These are phyloP conservation scores for Campopleginae sp. DNA, from an alignment of 2,888 invertebrate genomes.

Conservation along the genomic window DNA sequence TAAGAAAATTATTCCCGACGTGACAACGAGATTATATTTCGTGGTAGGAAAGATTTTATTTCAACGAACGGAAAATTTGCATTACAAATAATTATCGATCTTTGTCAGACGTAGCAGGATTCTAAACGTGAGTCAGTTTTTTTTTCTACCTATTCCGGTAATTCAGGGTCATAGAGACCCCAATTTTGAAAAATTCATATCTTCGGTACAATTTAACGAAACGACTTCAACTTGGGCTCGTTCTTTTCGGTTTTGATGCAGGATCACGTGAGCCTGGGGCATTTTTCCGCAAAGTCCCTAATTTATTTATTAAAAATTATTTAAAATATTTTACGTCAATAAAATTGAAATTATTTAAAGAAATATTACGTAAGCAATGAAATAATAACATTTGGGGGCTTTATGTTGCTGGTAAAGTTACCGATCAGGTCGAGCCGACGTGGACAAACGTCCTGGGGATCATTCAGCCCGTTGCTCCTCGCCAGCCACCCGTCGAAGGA, in stretches of 20 bases:
- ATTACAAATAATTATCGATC: background rate
- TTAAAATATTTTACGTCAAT: background rate
- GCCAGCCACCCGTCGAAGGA: conserved; percentile 85
- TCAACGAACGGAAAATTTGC: background rate
- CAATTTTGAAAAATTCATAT: too few relatives aligned
- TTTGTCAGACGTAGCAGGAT: background rate
- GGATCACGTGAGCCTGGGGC: too few relatives aligned
- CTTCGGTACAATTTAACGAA: too few relatives aligned
- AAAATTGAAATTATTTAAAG: background rate
- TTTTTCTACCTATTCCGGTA: too few relatives aligned
- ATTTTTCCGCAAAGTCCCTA: too few relatives aligned
- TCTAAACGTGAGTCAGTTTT: too few relatives aligned
- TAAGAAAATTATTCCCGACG: conserved; percentile 72
- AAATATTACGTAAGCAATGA: background rate
- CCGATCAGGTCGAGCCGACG: conserved; percentile 82
- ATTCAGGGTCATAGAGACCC: too few relatives aligned
- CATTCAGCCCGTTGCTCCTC: conserved; percentile 84
- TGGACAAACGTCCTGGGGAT: conserved; percentile 84
- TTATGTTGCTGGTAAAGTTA: conserved; percentile 70
- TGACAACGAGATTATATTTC: background rate
- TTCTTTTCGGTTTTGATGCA: too few relatives aligned
- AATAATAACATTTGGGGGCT: conserved; percentile 29
- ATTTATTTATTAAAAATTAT: too few relatives aligned
- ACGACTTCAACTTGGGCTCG: too few relatives aligned
- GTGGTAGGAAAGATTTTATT: background rate